Evolutionary conservation across 1,140 invertebrate species (phyloP).

Genomic region (Drosophila funebris): DNA sequence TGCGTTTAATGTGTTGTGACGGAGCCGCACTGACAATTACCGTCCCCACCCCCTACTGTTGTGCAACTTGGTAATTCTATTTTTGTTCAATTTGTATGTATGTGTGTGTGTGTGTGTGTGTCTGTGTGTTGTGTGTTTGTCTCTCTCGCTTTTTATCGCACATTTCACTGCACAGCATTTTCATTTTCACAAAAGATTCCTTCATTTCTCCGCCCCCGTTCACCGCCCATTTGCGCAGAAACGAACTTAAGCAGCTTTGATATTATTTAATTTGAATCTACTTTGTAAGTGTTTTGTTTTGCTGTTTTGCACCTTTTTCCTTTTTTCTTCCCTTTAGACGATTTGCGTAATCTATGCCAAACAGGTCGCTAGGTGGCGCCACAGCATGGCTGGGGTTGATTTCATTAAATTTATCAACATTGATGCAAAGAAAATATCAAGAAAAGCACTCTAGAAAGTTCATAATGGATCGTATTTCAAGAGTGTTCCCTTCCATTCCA

Average conservation of each 20-base stretch:
- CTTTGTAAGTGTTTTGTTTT: conserved; percentile 18
- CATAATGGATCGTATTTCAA: background rate
- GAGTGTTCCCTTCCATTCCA: background rate
- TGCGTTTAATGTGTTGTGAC: conserved; percentile 81
- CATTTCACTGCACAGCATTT: conserved; percentile 55
- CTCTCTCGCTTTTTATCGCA: conserved; percentile 45
- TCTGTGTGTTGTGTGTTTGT: conserved; percentile 7
- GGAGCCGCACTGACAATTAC: conserved; percentile 42
- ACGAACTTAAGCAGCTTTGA: conserved; percentile 58
- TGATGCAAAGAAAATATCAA: background rate
- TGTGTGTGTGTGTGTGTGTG: background rate
- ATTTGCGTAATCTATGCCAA: conserved; percentile 58
- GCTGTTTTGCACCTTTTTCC: conserved; percentile 21
- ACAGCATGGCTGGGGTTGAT: background rate
- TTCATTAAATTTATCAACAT: conserved; percentile 12
- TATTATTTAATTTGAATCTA: conserved; percentile 66
- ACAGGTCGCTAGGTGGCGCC: conserved; percentile 31
- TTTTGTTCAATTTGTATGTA: conserved; percentile 53
- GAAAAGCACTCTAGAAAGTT: conserved; percentile 4
- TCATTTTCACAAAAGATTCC: conserved; percentile 42
- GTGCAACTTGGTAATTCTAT: conserved; percentile 73
- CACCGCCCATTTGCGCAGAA: background rate
- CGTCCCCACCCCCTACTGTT: conserved; percentile 25
- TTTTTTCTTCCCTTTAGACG: conserved; percentile 8
- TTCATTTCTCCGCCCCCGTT: background rate